Evolutionary conservation across 2,113 vertebrate genomes (phyloP).

Genomic region (Gila orcuttii): DNA sequence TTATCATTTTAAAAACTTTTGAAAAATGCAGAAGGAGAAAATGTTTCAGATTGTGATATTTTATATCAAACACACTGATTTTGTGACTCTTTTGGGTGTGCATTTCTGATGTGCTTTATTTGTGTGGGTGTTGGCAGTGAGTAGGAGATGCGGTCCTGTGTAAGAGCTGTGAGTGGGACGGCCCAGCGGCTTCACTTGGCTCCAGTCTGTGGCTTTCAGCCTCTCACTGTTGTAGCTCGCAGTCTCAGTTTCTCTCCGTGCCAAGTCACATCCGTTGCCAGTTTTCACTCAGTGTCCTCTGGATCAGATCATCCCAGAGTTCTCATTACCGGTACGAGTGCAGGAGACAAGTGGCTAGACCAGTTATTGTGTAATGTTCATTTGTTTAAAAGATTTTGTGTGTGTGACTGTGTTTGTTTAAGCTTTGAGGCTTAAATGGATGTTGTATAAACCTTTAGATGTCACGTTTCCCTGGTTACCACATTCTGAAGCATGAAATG

Average conservation of each 20-base stretch:
- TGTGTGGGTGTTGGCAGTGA: slow-evolving; percentile 48
- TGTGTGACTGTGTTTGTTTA: neutral
- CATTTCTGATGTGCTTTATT: neutral
- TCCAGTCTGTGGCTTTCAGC: slow-evolving; percentile 74
- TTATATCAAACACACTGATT: no score
- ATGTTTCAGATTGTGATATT: no score
- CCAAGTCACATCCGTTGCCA: slow-evolving; percentile 79
- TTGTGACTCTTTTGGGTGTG: no score
- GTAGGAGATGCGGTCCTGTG: slow-evolving; percentile 69
- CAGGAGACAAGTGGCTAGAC: neutral
- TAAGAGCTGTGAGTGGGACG: slow-evolving; percentile 70
- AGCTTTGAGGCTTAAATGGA: slow-evolving; percentile 9
- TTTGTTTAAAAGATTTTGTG: neutral
- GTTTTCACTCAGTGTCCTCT: slow-evolving; percentile 83
- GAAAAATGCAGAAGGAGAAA: no score
- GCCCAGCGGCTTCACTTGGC: slow-evolving; percentile 41
- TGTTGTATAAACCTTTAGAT: slow-evolving; percentile 29
- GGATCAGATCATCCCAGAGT: slow-evolving; percentile 85
- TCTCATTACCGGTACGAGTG: slow-evolving; percentile 87
- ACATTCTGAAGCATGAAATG: slow-evolving; percentile 38
- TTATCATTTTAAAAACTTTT: no score
- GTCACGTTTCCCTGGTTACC: slow-evolving; percentile 48
- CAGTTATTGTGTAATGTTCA: neutral
- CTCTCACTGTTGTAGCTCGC: slow-evolving; percentile 61
- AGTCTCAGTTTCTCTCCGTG: slow-evolving; percentile 79